phyloP scores from a whole-genome alignment of 2,113 vertebrate genomes.

The Pteronura brasiliensis region DNA sequence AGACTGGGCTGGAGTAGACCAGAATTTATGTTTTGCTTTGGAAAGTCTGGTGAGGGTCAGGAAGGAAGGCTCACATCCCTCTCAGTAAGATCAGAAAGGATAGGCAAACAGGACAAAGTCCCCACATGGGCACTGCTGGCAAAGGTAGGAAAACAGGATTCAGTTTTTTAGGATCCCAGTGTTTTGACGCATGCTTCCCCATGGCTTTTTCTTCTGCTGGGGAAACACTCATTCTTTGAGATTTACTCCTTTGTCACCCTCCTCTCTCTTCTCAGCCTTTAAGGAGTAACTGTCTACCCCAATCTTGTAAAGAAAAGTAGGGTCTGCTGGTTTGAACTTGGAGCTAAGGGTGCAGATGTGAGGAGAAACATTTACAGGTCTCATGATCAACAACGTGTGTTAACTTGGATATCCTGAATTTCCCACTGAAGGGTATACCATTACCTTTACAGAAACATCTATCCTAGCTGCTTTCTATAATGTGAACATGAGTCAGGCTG shows the following conservation, averaged over 20 bases:
- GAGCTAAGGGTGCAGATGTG: background rate
- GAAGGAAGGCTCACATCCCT: background rate
- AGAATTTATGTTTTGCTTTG: background rate
- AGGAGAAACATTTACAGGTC: background rate
- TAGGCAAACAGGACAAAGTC: background rate
- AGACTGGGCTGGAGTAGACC: background rate
- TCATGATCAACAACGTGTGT: rapidly evolving
- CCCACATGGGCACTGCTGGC: background rate
- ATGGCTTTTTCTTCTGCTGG: rapidly evolving
- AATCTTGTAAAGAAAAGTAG: background rate
- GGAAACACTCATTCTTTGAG: background rate
- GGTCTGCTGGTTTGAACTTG: background rate
- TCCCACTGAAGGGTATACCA: background rate
- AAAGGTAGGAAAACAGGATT: background rate
- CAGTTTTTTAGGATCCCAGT: background rate
- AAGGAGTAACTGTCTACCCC: background rate
- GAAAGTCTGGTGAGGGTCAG: background rate
- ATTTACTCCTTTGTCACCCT: background rate
- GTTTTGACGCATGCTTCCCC: background rate
- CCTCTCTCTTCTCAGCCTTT: background rate
- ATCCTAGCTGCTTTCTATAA: background rate
- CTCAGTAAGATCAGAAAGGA: background rate
- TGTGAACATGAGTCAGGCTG: background rate
- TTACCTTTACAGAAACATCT: background rate
- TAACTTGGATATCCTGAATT: background rate